Percentiles rank a stretch among this genome's conserved stretches.
phyloP scores from a whole-genome alignment of 2,113 vertebrate species.

The Phoxinus phoxinus region DNA sequence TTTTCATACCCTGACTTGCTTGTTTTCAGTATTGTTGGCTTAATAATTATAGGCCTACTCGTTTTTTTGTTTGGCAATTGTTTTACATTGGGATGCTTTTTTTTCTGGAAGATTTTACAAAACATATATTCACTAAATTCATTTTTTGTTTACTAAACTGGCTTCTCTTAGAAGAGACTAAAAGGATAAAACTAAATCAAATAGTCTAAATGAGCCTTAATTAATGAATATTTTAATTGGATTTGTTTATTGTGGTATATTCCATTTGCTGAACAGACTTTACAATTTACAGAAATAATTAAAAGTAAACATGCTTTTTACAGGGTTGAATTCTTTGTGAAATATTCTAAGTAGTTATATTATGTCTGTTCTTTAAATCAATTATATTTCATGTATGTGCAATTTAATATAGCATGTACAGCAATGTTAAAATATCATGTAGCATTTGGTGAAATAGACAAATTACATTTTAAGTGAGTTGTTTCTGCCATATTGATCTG shows the following conservation, averaged over 20 bases:
- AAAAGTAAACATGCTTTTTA: neutral
- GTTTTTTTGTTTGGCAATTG: neutral
- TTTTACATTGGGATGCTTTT: neutral
- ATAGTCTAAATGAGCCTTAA: neutral
- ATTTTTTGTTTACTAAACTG: neutral
- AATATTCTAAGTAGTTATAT: neutral
- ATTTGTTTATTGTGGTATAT: neutral
- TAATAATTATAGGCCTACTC: neutral
- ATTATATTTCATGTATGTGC: neutral
- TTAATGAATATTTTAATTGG: neutral
- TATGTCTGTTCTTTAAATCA: neutral
- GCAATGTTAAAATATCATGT: neutral
- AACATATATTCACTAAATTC: neutral
- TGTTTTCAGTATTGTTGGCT: neutral
- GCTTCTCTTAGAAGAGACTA: neutral
- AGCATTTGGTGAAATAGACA: neutral
- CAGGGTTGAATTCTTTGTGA: neutral
- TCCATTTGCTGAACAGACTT: neutral
- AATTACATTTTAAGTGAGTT: neutral
- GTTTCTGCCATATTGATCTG: neutral
- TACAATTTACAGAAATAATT: neutral
- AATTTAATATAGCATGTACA: neutral
- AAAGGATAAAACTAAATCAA: neutral
- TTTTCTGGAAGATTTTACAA: neutral
- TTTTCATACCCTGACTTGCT: neutral